Conservation (phyloP, 2,113 vertebrate genomes). For the Philantomba maxwellii region DNA sequence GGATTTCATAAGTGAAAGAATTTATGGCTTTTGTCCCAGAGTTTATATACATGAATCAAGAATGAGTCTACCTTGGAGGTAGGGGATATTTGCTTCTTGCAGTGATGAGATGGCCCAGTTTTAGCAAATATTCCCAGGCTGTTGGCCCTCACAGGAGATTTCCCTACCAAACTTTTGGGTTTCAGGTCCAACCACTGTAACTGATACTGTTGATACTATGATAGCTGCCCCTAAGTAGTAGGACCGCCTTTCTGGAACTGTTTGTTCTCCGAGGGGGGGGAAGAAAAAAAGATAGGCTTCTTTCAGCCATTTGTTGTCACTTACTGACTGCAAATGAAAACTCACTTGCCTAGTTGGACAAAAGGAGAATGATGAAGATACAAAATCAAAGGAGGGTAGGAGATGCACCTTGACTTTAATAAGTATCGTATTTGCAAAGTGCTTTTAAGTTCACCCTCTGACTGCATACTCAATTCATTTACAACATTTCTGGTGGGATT, state of each 20-base stretch:
- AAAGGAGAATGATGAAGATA: background rate
- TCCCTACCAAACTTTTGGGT: background rate
- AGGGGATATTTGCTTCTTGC: slow-evolving; percentile 52
- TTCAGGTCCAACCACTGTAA: slow-evolving; percentile 43
- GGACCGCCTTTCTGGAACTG: background rate
- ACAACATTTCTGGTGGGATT: slow-evolving; percentile 24
- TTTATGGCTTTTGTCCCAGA: slow-evolving; percentile 68
- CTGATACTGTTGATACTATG: background rate
- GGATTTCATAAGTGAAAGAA: slow-evolving; percentile 71
- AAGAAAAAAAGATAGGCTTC: background rate
- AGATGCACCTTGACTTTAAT: background rate
- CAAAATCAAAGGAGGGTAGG: background rate
- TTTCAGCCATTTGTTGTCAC: slow-evolving; percentile 20
- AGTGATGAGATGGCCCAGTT: slow-evolving; percentile 28
- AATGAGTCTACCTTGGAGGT: slow-evolving; percentile 52
- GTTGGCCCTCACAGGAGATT: background rate
- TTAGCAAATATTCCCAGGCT: slow-evolving; percentile 46
- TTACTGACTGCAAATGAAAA: slow-evolving; percentile 62
- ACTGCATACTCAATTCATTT: background rate
- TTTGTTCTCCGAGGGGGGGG: background rate
- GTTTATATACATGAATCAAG: slow-evolving; percentile 50
- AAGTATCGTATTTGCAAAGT: slow-evolving; percentile 7
- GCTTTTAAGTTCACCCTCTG: background rate
- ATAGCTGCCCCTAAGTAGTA: background rate
- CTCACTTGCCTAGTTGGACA: background rate